These are phyloP conservation scores for Megaceryle torquata DNA, from an alignment of 2,113 vertebrate species.

Conservation along the genomic window DNA sequence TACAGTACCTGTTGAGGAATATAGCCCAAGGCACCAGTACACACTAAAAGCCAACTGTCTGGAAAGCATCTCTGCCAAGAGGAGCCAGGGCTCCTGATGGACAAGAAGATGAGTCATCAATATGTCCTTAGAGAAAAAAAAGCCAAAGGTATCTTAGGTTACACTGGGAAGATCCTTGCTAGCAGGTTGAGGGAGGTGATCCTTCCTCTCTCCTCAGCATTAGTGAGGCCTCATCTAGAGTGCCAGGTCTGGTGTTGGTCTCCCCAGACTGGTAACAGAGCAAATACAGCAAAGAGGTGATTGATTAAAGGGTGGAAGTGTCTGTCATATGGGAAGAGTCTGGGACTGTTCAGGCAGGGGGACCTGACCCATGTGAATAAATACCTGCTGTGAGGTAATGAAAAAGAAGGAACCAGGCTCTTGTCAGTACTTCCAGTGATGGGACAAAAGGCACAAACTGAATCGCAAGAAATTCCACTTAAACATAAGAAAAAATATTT, in stretches of 20 bases:
- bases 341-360: not conserved
- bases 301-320: not conserved
- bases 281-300: not conserved
- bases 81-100: not conserved
- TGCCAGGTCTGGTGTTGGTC: accelerated
- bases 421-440: not conserved
- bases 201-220: not conserved
- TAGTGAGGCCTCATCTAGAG: not conserved
- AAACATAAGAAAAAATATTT: not conserved
- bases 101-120: not conserved
- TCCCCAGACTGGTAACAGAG: not conserved
- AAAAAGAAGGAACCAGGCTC: not conserved
- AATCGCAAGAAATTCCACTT: not conserved
- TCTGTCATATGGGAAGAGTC: not conserved
- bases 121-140: not conserved
- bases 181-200: not conserved
- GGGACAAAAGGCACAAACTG: not conserved
- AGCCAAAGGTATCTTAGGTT: not conserved
- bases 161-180: accelerated
- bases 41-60: not conserved
- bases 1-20: not conserved
- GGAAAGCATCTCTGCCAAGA: not conserved
- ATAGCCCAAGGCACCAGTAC: not conserved
- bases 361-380: not conserved
- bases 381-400: not conserved